Evolutionary conservation across 2,888 invertebrate species (phyloP), one percentile per base, ranked within the genome.

Genomic region (Tinea trinotella): DNA sequence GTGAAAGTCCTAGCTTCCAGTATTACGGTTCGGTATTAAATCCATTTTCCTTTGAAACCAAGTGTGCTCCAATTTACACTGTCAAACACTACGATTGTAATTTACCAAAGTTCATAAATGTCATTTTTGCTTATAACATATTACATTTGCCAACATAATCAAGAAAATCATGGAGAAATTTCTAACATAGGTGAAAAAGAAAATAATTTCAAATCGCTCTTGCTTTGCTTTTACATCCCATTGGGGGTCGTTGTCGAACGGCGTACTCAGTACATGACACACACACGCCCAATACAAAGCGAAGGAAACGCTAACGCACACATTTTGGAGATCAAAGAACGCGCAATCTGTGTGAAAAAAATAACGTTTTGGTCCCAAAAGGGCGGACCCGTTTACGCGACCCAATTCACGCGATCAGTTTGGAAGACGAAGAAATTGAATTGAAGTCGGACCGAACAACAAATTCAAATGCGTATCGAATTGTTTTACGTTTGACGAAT

Each of bases 401-500:
- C 82, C 85, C 83, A 84, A 84, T 85, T 84, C 82, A 82, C 82
- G 79, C 78, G 79, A 81, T 69, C 78, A 70, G 73, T 74, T 75
- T 69, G 74, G 77, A 75, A 78, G 74, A 64, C 68, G 76, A 83
- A 83, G 83, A 83, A 84, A 85, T 84, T 80, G 82, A 84, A 85
- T 84, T 82, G 81, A 82, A 80, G 68, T 67, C 70, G 66, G 73
- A 68, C 70, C 76, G 66, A 79, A 83, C 82, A 81, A 83, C 84
- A 80, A 82, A 84, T 79, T 80, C 76, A 70, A 82, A 84, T 78
- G 84, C 85, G 85, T 85, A 82, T 85, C 85, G 84, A 85, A 85
- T 85, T 85, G 84, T 85, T 85, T 85, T 84, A 85, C 80, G 79
- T 81, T 83, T 83, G 82, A 79, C 82, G 83, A 79, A 79, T 81